Percentiles rank a stretch among this genome's conserved stretches.
These are phyloP conservation scores for Chirona hameri DNA, from an alignment of 2,888 invertebrate species.

Conservation along the genomic window DNA sequence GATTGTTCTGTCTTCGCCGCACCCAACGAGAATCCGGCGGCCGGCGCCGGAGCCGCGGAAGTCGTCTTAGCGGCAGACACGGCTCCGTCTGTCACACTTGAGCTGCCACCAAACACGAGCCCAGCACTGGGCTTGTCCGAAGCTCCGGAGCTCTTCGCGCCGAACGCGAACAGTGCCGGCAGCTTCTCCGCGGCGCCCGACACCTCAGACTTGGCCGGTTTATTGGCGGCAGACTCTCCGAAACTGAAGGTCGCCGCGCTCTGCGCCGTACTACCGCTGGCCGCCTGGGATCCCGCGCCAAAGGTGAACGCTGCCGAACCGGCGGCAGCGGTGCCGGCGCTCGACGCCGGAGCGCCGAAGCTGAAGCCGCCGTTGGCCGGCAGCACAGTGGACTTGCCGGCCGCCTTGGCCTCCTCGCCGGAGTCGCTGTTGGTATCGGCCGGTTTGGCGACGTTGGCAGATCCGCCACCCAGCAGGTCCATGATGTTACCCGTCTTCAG, in stretches of 20 bases:
- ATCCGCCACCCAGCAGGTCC: slow-evolving; percentile 42
- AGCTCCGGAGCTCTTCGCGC: neutral
- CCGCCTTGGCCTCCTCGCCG: neutral
- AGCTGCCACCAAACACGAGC: neutral
- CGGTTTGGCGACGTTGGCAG: neutral
- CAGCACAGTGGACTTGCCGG: neutral
- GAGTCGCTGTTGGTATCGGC: neutral
- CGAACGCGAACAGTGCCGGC: neutral
- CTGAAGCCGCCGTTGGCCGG: neutral
- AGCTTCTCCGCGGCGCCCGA: neutral
- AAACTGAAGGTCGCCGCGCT: neutral
- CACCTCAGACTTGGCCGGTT: neutral
- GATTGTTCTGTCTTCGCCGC: neutral
- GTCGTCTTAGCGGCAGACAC: neutral
- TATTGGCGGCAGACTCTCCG: neutral
- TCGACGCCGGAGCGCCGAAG: neutral
- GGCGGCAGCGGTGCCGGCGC: neutral
- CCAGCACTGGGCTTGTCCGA: neutral
- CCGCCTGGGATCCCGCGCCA: neutral
- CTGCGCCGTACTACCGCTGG: neutral
- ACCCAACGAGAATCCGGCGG: neutral
- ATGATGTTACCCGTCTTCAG: slow-evolving; percentile 43
- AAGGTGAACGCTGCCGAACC: neutral
- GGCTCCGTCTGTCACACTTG: neutral
- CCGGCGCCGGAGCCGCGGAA: neutral